A percentile compares a stretch with the other conserved stretches of the same genome.
phyloP scores from a whole-genome alignment of 2,113 vertebrate genomes.

The Macquaria australasica region DNA sequence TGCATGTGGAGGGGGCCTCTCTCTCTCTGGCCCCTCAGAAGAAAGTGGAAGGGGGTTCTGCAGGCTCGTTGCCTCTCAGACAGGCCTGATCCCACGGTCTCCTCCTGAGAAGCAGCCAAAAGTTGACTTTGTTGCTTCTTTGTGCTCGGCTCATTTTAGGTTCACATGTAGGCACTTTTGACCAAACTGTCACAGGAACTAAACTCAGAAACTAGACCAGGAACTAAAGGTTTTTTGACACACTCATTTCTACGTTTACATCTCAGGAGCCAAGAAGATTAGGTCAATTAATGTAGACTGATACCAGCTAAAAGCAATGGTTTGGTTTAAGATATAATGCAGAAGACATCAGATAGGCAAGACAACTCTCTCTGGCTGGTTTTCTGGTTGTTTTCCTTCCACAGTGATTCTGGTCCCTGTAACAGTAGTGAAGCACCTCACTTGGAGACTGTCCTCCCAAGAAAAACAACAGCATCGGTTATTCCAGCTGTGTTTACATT shows the following conservation, averaged over 20 bases:
- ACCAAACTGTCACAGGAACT: not conserved
- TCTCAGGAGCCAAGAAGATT: not conserved
- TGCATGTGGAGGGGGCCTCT: slow-evolving; percentile 20
- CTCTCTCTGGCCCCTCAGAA: slow-evolving; percentile 1
- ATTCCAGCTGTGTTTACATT: no score
- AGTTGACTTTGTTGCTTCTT: not conserved
- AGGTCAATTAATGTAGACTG: not conserved
- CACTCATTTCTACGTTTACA: not conserved
- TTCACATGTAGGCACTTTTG: not conserved
- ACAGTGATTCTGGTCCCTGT: no score
- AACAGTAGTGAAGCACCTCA: no score
- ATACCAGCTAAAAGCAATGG: not conserved
- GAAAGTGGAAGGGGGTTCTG: slow-evolving; percentile 14
- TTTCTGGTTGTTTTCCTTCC: no score
- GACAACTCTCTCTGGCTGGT: no score
- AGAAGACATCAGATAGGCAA: no score
- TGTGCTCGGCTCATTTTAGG: not conserved
- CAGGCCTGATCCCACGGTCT: slow-evolving; percentile 45
- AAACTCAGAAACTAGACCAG: not conserved
- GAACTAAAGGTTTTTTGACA: not conserved
- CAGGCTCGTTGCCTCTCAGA: not conserved
- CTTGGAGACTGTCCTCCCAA: no score
- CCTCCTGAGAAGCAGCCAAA: slow-evolving; percentile 33
- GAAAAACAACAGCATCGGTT: no score
- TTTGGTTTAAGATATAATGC: no score